Evolutionary conservation across 2,113 vertebrate species (phyloP).

Genomic region (Danionella cerebrum): DNA sequence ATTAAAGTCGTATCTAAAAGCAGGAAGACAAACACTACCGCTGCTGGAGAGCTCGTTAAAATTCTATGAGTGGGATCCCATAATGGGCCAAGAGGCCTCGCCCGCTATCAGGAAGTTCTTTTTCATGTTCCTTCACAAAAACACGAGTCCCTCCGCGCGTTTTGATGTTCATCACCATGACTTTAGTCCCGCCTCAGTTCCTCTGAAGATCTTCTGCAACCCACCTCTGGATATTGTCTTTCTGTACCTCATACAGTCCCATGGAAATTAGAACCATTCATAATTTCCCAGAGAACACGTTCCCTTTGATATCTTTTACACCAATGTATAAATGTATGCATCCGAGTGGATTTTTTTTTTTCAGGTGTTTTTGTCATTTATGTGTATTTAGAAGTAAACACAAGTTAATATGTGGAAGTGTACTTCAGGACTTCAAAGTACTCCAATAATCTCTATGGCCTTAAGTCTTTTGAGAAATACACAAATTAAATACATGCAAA

Average conservation of each 20-base stretch:
- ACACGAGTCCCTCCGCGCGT: conserved; percentile 32
- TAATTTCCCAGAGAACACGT: conserved; percentile 11
- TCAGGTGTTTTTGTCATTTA: background rate
- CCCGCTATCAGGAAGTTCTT: conserved; percentile 39
- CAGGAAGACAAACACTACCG: background rate
- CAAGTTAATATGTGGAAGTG: background rate
- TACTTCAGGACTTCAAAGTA: conserved; percentile 11
- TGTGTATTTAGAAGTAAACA: conserved; percentile 10
- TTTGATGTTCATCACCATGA: conserved; percentile 44
- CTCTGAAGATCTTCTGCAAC: conserved; percentile 26
- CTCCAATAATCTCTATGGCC: background rate
- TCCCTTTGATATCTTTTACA: conserved; percentile 7
- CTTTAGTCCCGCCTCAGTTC: conserved; percentile 35
- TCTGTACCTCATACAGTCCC: conserved; percentile 19
- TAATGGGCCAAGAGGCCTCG: conserved; percentile 28
- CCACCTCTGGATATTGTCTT: conserved; percentile 20
- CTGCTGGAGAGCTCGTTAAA: conserved; percentile 35
- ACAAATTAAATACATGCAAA: conserved; percentile 4
- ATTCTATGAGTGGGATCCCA: conserved; percentile 33
- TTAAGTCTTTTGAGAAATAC: conserved; percentile 5
- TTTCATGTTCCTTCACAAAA: conserved; percentile 42
- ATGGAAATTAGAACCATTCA: conserved; percentile 25
- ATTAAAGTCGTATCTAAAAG: conserved; percentile 1
- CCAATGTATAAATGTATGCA: background rate
- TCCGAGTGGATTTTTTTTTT: background rate